Evolutionary conservation across 2,888 invertebrate species (phyloP).

Genomic region (Crepidodera aurea): DNA sequence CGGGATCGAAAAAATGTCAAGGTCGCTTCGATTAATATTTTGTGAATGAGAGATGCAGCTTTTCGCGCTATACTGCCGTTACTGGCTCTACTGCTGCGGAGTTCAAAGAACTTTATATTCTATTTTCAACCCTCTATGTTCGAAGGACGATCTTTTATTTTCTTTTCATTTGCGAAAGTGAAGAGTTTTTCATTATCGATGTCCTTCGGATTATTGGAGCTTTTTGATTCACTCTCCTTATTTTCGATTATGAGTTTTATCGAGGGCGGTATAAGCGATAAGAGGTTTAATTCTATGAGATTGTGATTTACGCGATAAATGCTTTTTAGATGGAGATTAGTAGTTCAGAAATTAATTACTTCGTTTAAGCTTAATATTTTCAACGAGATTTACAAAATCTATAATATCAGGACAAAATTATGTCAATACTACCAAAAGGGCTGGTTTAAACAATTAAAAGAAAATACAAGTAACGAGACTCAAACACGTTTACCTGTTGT

Average conservation of each 20-base stretch:
- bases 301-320: background rate
- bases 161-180: constrained; percentile 17
- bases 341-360: no score
- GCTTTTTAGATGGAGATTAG: no score
- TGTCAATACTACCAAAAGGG: no score
- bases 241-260: constrained; percentile 5
- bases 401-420: no score
- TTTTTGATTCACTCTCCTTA: constrained; percentile 1
- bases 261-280: background rate
- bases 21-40: constrained; percentile 60
- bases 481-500: no score
- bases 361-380: no score
- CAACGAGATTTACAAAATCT: no score
- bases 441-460: no score
- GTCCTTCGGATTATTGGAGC: constrained; percentile 1
- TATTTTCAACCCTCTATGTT: constrained; percentile 14
- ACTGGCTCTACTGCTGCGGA: constrained; percentile 1
- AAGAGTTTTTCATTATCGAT: constrained; percentile 11
- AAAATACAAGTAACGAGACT: no score
- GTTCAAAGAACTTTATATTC: constrained; percentile 37
- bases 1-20: constrained; percentile 59
- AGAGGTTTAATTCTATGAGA: background rate
- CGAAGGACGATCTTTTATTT: constrained; percentile 14
- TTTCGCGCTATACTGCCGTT: constrained; percentile 18
- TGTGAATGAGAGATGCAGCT: constrained; percentile 52